Evolutionary conservation across 1,140 invertebrate genomes (phyloP), one percentile per base, ranked within the genome.

Genomic region (Rhagoletis pomonella): DNA sequence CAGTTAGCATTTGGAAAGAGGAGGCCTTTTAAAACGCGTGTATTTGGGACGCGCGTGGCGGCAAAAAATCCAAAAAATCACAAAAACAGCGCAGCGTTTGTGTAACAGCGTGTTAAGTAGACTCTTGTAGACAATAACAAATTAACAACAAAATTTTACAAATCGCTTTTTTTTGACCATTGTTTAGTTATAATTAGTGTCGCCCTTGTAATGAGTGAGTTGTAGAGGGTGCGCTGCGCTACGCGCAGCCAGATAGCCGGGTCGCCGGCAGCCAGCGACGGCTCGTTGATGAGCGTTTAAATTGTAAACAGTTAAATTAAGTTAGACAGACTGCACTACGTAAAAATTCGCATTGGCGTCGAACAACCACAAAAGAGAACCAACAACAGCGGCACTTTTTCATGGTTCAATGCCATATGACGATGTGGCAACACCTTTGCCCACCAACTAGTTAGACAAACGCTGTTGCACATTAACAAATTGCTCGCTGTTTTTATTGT

Each of bases 351-450:
- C 29, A 29, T 29, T 29, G 29, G 29, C 29, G 29, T 29, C 29
- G 29, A 67, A 39, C n/a, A n/a, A n/a, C n/a, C n/a, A 7, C 50
- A 55, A 55, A 55, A 55, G 10, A 5, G 50, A 29, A 29, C 50
- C 50, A 67, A 67, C 9, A 42, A 67, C 64, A 29, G 29, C 39
- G 12, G 19, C 19, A 10, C 39, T 67, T 67, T 65, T 67, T 67
- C 64, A 67, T 67, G 64, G 64, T 67, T 42, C 64, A 67, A 67
- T 67, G 64, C 64, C 64, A 67, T 67, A 39, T 67, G 29, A 3
- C 64, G 64, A 67, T 67, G 64, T 39, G 64, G 64, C 64, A 67
- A 67, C 64, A 39, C 3, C 19, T 10, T 29, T 67, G 64, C 50
- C 50, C 64, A 65, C 29, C 29, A 39, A 42, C 10, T 39, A 42